phyloP scores from a whole-genome alignment of 2,113 vertebrate species.

The Corythornis vintsioides region DNA sequence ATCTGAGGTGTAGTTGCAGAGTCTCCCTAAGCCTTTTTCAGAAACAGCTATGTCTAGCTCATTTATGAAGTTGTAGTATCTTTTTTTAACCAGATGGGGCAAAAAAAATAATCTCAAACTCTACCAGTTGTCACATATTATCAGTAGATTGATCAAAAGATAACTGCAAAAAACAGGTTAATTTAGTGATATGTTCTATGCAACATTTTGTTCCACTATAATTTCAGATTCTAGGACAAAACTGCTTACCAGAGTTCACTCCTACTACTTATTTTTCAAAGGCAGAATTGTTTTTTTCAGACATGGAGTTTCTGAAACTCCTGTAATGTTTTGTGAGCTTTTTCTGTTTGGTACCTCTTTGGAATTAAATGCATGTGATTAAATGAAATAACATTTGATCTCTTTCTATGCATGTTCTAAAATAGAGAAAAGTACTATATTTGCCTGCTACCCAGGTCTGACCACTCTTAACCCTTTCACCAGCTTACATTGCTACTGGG shows the following conservation, averaged over 20 bases:
- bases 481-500: conserved; percentile 87
- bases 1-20: neutral
- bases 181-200: neutral
- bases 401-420: neutral
- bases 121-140: neutral
- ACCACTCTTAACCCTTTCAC: conserved; percentile 83
- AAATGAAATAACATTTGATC: neutral
- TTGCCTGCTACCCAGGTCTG: conserved; percentile 41
- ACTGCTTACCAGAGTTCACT: neutral
- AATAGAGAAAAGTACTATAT: neutral
- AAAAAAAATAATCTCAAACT: neutral
- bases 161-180: too few relatives aligned
- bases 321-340: neutral
- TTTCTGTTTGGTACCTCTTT: neutral
- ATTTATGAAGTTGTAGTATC: neutral
- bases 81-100: neutral
- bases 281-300: neutral
- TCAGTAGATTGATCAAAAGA: neutral
- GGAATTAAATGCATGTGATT: neutral
- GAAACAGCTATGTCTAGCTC: neutral
- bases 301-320: neutral
- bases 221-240: neutral
- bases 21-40: neutral
- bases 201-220: neutral
- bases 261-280: neutral